Conservation (phyloP, 2,888 invertebrate species). For the Anoncus sp. region DNA sequence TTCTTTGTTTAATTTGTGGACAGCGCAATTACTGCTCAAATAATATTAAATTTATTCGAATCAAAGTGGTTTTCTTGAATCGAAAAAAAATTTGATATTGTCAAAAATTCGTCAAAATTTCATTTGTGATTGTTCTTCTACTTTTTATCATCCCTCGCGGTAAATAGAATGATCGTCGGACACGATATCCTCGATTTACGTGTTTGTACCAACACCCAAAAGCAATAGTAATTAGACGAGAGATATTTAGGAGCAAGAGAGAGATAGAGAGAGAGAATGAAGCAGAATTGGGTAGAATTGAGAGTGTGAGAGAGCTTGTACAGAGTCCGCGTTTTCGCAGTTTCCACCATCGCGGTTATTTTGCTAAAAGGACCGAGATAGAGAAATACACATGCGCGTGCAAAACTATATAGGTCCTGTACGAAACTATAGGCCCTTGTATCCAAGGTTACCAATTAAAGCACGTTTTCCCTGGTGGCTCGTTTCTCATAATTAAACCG, state of each 20-base stretch:
- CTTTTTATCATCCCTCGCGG: not conserved
- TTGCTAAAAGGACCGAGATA: slow-evolving; percentile 49
- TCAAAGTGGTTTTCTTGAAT: too few relatives aligned
- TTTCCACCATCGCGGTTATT: slow-evolving; percentile 51
- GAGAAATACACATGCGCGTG: slow-evolving; percentile 31
- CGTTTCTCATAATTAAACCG: slow-evolving; percentile 69
- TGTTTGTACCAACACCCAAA: slow-evolving; percentile 40
- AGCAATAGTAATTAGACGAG: slow-evolving; percentile 58
- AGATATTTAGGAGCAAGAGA: slow-evolving; percentile 8
- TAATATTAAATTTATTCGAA: too few relatives aligned
- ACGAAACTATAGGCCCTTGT: slow-evolving; percentile 52
- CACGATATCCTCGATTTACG: slow-evolving; percentile 40
- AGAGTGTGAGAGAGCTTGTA: slow-evolving; percentile 34
- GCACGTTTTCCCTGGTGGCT: slow-evolving; percentile 61
- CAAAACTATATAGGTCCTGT: too few relatives aligned
- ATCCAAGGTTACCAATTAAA: slow-evolving; percentile 67
- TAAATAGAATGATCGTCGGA: slow-evolving; percentile 30
- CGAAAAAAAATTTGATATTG: too few relatives aligned
- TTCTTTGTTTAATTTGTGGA: too few relatives aligned
- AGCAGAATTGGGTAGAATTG: slow-evolving; percentile 30
- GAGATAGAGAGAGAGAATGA: slow-evolving; percentile 20
- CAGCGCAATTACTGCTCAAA: too few relatives aligned
- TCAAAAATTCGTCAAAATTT: not conserved
- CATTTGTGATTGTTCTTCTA: not conserved
- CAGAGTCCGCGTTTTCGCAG: slow-evolving; percentile 48